phyloP scores from a whole-genome alignment of 2,888 invertebrate species.

The Selenia dentaria region DNA sequence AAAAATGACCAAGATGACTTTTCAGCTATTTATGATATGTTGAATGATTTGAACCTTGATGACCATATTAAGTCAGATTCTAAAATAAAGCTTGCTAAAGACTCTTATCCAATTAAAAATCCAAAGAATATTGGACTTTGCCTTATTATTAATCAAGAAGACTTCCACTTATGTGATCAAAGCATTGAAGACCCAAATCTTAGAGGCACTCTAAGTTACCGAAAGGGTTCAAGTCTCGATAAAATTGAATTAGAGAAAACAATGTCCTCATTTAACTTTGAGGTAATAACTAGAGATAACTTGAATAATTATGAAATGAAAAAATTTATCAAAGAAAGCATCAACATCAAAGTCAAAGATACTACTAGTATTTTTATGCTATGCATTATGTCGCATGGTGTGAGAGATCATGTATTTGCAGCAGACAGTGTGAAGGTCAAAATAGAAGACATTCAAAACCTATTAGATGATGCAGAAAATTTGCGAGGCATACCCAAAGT shows the following conservation, averaged over 20 bases:
- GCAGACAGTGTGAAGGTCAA: conserved; percentile 71
- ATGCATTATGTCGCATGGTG: conserved; percentile 75
- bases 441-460: conserved; percentile 64
- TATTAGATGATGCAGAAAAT: conserved; percentile 56
- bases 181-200: conserved; percentile 52
- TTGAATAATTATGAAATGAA: conserved; percentile 58
- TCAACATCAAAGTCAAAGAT: conserved; percentile 48
- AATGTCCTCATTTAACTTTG: conserved; percentile 65
- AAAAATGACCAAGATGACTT: conserved; percentile 41
- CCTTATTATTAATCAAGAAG: conserved; percentile 72
- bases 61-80: conserved; percentile 58
- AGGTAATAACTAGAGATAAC: conserved; percentile 56
- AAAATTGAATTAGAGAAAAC: conserved; percentile 54
- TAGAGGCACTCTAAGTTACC: conserved; percentile 41
- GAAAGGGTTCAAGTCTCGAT: conserved; percentile 64
- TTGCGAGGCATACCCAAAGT: conserved; percentile 67
- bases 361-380: conserved; percentile 73
- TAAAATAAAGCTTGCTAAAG: conserved; percentile 26
- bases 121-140: conserved; percentile 65
- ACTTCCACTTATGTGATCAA: conserved; percentile 63
- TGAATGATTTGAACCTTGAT: conserved; percentile 45
- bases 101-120: conserved; percentile 62
- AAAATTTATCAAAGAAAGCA: conserved; percentile 54
- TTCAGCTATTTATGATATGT: conserved; percentile 46
- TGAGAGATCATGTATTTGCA: conserved; percentile 68